Percentiles rank a stretch among this genome's conserved stretches.
Conservation (phyloP, 2,113 vertebrate species). For the Dermatemys mawii region DNA sequence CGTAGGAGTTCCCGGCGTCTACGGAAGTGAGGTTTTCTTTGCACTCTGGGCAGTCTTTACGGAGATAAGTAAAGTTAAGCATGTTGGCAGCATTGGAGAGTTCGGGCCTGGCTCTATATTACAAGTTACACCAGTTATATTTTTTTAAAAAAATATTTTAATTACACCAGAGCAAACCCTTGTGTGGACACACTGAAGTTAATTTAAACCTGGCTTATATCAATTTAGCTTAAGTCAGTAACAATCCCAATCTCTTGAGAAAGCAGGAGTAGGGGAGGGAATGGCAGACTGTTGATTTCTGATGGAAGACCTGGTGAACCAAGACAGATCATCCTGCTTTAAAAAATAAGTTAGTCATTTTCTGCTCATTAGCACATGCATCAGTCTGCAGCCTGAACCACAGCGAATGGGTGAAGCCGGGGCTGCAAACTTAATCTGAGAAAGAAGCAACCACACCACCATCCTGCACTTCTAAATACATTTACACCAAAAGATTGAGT, state of each 20-base stretch:
- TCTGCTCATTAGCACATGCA: not conserved
- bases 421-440: not conserved
- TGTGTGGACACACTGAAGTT: not conserved
- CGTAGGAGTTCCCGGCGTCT: not conserved
- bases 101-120: not conserved
- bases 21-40: not conserved
- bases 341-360: not conserved
- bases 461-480: too few relatives aligned
- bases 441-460: not conserved
- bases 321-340: not conserved
- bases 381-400: not conserved
- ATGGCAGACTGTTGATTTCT: not conserved
- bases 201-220: not conserved
- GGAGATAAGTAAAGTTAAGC: not conserved
- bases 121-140: not conserved
- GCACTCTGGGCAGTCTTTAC: not conserved
- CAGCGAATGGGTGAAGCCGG: not conserved
- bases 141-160: not conserved
- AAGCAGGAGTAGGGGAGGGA: not conserved
- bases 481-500: not conserved
- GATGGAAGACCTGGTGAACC: not conserved
- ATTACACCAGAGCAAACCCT: not conserved
- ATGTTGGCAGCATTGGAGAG: not conserved
- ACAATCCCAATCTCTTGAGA: not conserved
- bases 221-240: not conserved